Evolutionary conservation across 2,797 vertebrate genomes (phyloP).

Genomic region (Xiphorhynchus erythropygius): DNA sequence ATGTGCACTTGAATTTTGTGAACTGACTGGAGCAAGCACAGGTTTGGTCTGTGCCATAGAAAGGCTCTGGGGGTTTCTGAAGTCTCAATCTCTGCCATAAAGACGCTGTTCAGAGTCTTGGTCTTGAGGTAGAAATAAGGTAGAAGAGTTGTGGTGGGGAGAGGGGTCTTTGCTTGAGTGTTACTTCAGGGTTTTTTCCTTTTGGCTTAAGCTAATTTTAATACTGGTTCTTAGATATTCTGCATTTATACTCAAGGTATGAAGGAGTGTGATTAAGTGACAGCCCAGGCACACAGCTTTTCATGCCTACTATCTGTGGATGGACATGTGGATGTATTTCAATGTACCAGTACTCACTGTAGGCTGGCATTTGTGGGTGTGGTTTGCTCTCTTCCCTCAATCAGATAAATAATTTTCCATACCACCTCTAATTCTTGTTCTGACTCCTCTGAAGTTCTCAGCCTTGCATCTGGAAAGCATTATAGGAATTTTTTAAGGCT

Average conservation of each 20-base stretch:
- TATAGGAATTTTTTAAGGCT: background rate
- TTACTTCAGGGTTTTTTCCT: background rate
- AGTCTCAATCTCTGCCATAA: background rate
- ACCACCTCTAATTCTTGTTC: background rate
- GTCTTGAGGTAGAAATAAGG: background rate
- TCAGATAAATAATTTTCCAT: background rate
- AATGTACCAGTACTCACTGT: background rate
- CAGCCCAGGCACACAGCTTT: background rate
- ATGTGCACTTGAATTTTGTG: background rate
- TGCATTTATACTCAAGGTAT: background rate
- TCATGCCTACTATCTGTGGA: background rate
- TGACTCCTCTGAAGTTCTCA: background rate
- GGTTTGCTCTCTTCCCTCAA: background rate
- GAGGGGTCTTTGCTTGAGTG: background rate
- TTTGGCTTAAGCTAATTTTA: background rate
- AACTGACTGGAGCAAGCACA: fast-evolving
- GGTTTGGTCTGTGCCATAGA: background rate
- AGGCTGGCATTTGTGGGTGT: background rate
- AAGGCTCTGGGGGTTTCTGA: background rate
- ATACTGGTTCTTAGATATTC: fast-evolving
- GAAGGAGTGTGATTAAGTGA: background rate
- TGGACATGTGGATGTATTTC: fast-evolving
- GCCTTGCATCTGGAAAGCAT: constrained; percentile 6
- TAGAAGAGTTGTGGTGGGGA: background rate
- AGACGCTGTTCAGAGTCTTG: background rate